These are phyloP conservation scores for Anthopleura xanthogrammica DNA, from an alignment of 92 coral and sea anemone genomes.

Conservation along the genomic window DNA sequence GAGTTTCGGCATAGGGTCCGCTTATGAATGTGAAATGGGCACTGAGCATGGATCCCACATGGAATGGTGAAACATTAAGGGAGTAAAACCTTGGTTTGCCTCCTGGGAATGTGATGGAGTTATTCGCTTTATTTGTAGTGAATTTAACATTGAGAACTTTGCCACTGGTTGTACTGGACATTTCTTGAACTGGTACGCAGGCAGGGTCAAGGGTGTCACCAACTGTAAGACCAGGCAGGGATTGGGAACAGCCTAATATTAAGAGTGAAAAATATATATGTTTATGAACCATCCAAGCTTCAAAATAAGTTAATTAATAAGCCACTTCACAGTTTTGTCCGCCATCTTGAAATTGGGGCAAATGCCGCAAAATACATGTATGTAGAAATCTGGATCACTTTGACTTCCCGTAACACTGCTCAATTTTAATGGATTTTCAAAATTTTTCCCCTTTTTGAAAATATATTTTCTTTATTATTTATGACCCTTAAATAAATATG, in stretches of 20 bases:
- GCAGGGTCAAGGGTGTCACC: neutral
- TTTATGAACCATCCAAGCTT: no score
- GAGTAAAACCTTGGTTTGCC: conserved; percentile 16
- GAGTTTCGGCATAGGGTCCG: neutral
- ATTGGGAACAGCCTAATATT: neutral
- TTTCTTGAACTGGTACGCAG: conserved; percentile 27
- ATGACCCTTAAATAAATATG: no score
- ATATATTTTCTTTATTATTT: no score
- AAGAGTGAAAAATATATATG: neutral
- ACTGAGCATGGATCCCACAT: conserved; percentile 46
- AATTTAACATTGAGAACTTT: conserved; percentile 9
- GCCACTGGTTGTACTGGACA: conserved; percentile 3
- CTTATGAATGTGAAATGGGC: neutral
- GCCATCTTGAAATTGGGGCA: no score
- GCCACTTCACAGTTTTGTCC: no score
- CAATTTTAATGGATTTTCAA: no score
- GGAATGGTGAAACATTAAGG: conserved; percentile 21
- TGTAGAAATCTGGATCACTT: no score
- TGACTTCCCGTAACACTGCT: no score
- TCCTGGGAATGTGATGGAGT: neutral
- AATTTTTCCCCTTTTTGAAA: no score
- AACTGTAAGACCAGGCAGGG: no score
- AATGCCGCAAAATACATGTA: no score
- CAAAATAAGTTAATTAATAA: no score
- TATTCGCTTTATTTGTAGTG: conserved; percentile 11